phyloP scores from a whole-genome alignment of 1,140 invertebrate genomes.

The Solenopsis invicta region DNA sequence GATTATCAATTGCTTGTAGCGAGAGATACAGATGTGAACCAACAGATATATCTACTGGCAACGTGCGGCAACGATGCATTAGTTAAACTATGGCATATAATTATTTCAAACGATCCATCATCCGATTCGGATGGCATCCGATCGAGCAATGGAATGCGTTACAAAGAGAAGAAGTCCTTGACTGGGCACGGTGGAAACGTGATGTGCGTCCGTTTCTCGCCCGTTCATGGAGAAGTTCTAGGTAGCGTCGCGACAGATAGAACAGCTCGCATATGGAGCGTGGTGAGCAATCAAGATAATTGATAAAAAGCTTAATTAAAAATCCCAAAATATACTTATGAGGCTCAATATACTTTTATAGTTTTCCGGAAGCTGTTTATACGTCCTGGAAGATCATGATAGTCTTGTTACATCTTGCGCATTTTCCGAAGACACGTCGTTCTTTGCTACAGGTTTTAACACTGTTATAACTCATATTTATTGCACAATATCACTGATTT shows the following conservation, averaged over 20 bases:
- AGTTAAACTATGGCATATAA: constrained; percentile 91
- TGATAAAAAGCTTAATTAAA: neutral
- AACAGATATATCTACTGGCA: constrained; percentile 88
- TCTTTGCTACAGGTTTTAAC: constrained; percentile 87
- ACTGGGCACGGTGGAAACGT: constrained; percentile 88
- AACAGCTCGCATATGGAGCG: constrained; percentile 89
- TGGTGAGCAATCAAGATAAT: constrained; percentile 84
- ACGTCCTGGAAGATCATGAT: constrained; percentile 88
- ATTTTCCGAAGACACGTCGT: constrained; percentile 86
- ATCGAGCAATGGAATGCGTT: constrained; percentile 48
- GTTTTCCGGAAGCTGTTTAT: constrained; percentile 87
- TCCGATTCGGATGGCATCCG: constrained; percentile 34
- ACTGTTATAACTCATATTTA: neutral
- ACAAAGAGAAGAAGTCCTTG: constrained; percentile 78
- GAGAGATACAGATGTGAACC: constrained; percentile 67
- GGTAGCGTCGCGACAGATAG: constrained; percentile 90
- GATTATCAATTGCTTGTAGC: constrained; percentile 62
- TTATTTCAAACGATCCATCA: constrained; percentile 71
- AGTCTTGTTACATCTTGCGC: constrained; percentile 88
- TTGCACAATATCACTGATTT: constrained; percentile 4
- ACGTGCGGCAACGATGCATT: constrained; percentile 92
- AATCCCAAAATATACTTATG: neutral
- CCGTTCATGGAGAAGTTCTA: constrained; percentile 87
- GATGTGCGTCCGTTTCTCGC: constrained; percentile 88
- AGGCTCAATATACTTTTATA: constrained; percentile 55